These are phyloP conservation scores for Sturnus vulgaris DNA, from an alignment of 2,113 vertebrate genomes.

Conservation along the genomic window DNA sequence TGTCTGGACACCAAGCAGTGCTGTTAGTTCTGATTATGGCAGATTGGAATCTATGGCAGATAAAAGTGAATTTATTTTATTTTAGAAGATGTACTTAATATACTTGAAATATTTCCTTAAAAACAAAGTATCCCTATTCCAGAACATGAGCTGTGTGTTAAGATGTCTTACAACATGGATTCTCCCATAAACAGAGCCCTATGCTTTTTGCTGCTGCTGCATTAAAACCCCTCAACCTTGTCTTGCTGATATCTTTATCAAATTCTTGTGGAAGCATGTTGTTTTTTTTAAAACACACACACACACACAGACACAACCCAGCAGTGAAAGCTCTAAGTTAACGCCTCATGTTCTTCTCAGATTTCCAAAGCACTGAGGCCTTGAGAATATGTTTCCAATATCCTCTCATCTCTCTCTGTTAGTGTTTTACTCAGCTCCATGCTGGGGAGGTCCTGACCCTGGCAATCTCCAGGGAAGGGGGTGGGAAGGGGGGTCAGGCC, in stretches of 20 bases:
- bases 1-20: neutral
- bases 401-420: constrained; percentile 84
- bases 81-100: neutral
- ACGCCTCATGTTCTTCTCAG: constrained; percentile 70
- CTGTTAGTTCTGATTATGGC: neutral
- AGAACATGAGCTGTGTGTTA: neutral
- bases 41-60: neutral
- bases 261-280: constrained; percentile 57
- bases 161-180: neutral
- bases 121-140: neutral
- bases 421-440: constrained; percentile 80
- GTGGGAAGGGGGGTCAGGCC: constrained; percentile 69
- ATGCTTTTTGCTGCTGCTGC: neutral
- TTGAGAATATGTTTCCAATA: constrained; percentile 94
- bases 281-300: neutral
- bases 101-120: neutral
- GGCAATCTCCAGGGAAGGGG: constrained; percentile 76
- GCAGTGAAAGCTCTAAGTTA: constrained; percentile 72
- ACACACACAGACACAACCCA: neutral
- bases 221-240: neutral
- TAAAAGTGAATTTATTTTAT: neutral
- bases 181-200: neutral
- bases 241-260: constrained; percentile 66
- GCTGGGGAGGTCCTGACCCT: constrained; percentile 86
- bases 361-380: constrained; percentile 75